Percentiles rank a stretch among this genome's conserved stretches.
Evolutionary conservation across 1,140 invertebrate genomes (phyloP).

Genomic region (Drosophila repleta): DNA sequence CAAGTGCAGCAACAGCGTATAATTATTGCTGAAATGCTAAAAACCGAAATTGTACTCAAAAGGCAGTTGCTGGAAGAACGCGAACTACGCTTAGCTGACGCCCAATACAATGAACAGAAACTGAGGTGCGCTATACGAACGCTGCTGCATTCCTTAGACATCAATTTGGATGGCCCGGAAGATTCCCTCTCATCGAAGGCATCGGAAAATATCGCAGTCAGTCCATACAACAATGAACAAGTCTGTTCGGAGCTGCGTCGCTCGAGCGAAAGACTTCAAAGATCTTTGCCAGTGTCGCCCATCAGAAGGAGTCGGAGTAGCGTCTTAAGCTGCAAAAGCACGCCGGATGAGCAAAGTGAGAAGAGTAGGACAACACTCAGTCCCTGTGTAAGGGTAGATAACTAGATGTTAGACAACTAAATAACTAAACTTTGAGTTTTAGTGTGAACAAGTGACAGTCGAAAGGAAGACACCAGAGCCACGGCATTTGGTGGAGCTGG

Average conservation of each 20-base stretch:
- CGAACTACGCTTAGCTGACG: constrained; percentile 28
- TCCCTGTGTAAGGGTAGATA: no score
- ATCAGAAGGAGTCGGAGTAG: constrained; percentile 1
- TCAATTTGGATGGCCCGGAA: constrained; percentile 4
- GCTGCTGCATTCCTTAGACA: constrained; percentile 2
- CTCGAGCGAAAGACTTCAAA: constrained; percentile 17
- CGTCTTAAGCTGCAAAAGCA: not conserved
- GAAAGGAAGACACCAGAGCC: constrained; percentile 17
- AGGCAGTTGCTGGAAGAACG: constrained; percentile 37
- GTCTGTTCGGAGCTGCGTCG: constrained; percentile 20
- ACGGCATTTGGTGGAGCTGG: constrained; percentile 14
- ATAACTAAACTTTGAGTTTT: not conserved
- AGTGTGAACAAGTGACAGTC: not conserved
- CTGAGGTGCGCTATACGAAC: constrained; percentile 25
- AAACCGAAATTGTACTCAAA: constrained; percentile 19
- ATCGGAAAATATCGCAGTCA: constrained; percentile 1
- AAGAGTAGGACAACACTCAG: not conserved
- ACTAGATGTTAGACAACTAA: no score
- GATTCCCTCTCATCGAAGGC: not conserved
- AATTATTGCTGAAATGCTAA: constrained; percentile 24
- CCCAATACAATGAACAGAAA: constrained; percentile 26
- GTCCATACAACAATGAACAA: not conserved
- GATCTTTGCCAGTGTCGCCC: constrained; percentile 4
- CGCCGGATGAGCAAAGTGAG: not conserved
- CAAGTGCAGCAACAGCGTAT: constrained; percentile 51